These are phyloP conservation scores for Cephus runcator DNA, from an alignment of 2,888 invertebrate genomes.

Conservation along the genomic window DNA sequence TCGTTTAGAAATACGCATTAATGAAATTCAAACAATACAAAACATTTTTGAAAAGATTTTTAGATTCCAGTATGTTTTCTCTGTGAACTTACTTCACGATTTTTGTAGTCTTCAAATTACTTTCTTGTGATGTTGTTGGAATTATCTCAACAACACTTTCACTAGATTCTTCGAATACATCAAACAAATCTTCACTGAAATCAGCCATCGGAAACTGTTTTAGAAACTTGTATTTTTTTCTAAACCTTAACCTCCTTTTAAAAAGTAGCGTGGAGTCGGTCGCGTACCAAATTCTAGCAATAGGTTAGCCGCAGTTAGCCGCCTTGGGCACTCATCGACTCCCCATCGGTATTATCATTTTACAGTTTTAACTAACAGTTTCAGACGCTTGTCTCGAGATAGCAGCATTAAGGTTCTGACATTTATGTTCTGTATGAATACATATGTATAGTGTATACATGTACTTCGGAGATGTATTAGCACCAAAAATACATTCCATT, in stretches of 20 bases:
- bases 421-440: no score
- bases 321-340: not conserved
- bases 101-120: slow-evolving; percentile 20
- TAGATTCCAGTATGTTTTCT: not conserved
- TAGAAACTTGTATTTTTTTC: not conserved
- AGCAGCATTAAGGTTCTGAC: not conserved
- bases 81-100: slow-evolving; percentile 24
- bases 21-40: slow-evolving; percentile 10
- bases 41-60: not conserved
- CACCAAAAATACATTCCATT: no score
- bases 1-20: not conserved
- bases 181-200: slow-evolving; percentile 61
- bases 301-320: not conserved
- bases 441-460: no score
- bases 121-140: slow-evolving; percentile 23
- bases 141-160: slow-evolving; percentile 44
- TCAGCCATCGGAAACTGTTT: slow-evolving; percentile 48
- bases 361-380: not conserved
- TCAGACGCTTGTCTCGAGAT: not conserved
- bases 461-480: no score
- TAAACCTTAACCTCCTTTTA: not conserved
- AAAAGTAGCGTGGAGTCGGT: not conserved
- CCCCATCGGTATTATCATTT: not conserved
- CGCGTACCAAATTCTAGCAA: not conserved
- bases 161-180: slow-evolving; percentile 60